Base-by-base conservation (phyloP, 1,140 invertebrate genomes). In the Panagrolaimus sp. region DNA sequence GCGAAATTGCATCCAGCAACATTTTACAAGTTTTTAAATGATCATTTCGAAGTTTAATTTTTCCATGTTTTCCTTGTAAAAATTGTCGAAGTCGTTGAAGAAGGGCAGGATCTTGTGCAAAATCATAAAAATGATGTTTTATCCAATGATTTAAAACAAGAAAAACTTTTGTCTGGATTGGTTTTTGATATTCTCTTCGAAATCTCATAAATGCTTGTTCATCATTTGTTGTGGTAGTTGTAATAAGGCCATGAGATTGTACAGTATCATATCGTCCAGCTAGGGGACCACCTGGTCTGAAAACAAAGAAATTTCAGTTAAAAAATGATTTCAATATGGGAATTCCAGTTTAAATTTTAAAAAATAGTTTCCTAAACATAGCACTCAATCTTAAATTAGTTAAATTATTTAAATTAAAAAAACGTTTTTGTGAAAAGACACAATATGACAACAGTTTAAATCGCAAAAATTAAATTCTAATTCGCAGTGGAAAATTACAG, bases 91-190 rank as follows among this genome's bases (percentile, higher is more conserved):
- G 85, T 76, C 88, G 89, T 48, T 89, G 88, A 55, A 97, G 85
- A 43, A 98, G 86, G 43, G 86, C 86, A 15, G 89, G 88, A 84
- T 98, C 93, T 48, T 91, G 87, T 84, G 96, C 93, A 84, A 98
- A 98, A 86, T 98, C 96, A 85, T 98, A 98, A 85, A 94, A 98
- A 86, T 98, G 96, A 84, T 97, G 91, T 83, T 97, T 93, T 14
- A 98, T 92, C 96, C 96, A 98, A 83, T 98, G 95, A 15, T 94
- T 88, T 7, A 98, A 86, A 10, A 98, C 94, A 85, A 97, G 97
- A 45, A 98, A 87, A n/a, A 98, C 95, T 81, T 96, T 91, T 84
- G 96, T 94, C 83, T 97, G 93, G 48, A 98, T 92, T 8, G 95
- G 95, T 83, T 96, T 93, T 73, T 91, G 90, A 85, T 96, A 98